Evolutionary conservation across 2,888 invertebrate genomes (phyloP), one percentile per base, ranked within the genome.

Genomic region (Pteria penguin): DNA sequence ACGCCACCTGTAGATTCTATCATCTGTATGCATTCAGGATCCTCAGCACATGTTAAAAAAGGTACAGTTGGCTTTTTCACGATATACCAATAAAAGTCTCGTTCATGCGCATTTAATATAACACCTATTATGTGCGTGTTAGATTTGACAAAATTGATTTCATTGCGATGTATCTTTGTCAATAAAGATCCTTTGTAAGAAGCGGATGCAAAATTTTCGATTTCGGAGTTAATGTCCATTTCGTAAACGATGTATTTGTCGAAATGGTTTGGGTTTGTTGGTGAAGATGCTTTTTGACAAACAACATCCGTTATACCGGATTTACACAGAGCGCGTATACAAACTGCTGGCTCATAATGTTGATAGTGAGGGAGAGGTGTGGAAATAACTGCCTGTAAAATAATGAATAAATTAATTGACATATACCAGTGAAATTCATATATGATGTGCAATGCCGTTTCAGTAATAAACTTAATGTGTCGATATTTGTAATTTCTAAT

Each of bases 21-120:
- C 26, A 63, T 24, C 2, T 26, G 11, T 14, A 70, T 26, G 57
- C 80, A 80, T 0, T 22, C 14, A 2, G 8, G 8, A 29, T 72
- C 72, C n/a, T 31, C n/a, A 0, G 45, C n/a, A 58, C 65, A 72
- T 18, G 24, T 11, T 31, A 1, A 1, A 2, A 11, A 3, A 8
- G 78, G 76, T 24, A 76, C 14, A 14, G 36, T 14, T 27, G 52
- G 32, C 8, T 72, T 22, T 60, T 60, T 71, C 69, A 77, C 76
- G 0, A 82, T 67, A 60, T 61, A 81, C 82, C 82, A 82, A 0
- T 52, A 68, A 8, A 81, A 67, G 11, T 32, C 36, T n/a, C 76
- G 57, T 1, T 76, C 78, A 2, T 36, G 18, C 60, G 65, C 60
- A 24, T 71, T 71, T 4, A 76, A 11, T 4, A 82, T 27, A 5